Conservation (phyloP, 2,888 invertebrate species). For the Scelioninae gen. 1 region DNA sequence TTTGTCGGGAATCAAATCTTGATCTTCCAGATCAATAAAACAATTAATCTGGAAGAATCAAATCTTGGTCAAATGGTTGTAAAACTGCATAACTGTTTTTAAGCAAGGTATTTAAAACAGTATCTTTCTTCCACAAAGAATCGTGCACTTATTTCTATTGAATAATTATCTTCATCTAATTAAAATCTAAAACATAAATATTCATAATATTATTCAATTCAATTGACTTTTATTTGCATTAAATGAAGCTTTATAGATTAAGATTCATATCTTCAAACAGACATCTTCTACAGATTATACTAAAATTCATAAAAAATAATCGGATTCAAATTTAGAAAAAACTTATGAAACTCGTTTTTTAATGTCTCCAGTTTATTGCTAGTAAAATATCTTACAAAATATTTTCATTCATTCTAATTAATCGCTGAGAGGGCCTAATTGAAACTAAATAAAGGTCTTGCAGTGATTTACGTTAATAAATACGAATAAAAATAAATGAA, state of each 20-base stretch:
- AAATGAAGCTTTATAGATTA: conserved; percentile 5
- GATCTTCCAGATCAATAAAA: no score
- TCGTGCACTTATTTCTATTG: not conserved
- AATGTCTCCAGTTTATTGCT: not conserved
- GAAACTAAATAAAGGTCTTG: no score
- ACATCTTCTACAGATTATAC: not conserved
- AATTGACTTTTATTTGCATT: not conserved
- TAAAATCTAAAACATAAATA: not conserved
- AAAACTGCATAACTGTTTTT: no score
- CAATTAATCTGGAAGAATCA: no score
- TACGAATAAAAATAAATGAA: no score
- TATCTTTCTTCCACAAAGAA: not conserved
- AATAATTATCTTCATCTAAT: not conserved
- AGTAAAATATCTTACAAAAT: no score
- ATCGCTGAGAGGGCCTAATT: no score
- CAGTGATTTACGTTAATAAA: no score
- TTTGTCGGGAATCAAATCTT: no score
- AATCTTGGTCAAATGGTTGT: no score
- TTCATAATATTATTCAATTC: conserved; percentile 14
- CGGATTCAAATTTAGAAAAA: no score
- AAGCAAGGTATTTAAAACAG: not conserved
- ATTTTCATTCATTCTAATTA: no score
- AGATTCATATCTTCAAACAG: not conserved
- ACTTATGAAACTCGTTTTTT: not conserved
- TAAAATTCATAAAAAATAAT: not conserved